A percentile compares a stretch with the other conserved stretches of the same genome.
Conservation (phyloP, 1,140 invertebrate species). For the Pseudomyrmex cubaensis region DNA sequence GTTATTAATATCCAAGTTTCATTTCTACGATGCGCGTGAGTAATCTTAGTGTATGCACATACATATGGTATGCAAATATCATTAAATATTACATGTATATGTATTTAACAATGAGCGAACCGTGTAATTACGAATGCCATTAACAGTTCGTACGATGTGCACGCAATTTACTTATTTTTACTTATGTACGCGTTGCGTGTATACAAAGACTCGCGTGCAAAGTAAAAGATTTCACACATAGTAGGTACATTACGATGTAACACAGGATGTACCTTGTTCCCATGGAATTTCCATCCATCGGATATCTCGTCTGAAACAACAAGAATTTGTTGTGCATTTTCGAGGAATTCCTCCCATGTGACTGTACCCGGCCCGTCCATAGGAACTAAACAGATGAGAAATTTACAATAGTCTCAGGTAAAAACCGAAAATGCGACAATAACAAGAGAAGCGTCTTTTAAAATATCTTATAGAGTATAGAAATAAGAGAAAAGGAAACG, state of each 20-base stretch:
- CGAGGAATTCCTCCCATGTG: constrained; percentile 83
- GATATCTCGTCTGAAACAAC: constrained; percentile 76
- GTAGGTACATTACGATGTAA: neutral
- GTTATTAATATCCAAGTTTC: too few species aligned
- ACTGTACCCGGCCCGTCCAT: constrained; percentile 83
- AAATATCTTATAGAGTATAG: too few species aligned
- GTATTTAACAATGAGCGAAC: neutral
- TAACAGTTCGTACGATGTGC: neutral
- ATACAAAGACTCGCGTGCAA: neutral
- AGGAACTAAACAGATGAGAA: constrained; percentile 21
- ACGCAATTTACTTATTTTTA: neutral
- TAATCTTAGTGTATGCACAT: too few species aligned
- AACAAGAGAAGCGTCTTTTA: too few species aligned
- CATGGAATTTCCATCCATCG: constrained; percentile 80
- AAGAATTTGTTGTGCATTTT: constrained; percentile 77
- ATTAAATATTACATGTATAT: too few species aligned
- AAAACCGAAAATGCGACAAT: too few species aligned
- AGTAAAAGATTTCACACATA: neutral
- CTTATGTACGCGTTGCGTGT: neutral
- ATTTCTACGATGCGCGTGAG: too few species aligned
- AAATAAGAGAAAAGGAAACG: too few species aligned
- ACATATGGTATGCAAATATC: too few species aligned
- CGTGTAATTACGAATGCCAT: neutral
- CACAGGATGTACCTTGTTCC: constrained; percentile 77
- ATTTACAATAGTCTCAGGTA: too few species aligned